Evolutionary conservation across 2,888 invertebrate species (phyloP).

Genomic region (Phalangium opilio): DNA sequence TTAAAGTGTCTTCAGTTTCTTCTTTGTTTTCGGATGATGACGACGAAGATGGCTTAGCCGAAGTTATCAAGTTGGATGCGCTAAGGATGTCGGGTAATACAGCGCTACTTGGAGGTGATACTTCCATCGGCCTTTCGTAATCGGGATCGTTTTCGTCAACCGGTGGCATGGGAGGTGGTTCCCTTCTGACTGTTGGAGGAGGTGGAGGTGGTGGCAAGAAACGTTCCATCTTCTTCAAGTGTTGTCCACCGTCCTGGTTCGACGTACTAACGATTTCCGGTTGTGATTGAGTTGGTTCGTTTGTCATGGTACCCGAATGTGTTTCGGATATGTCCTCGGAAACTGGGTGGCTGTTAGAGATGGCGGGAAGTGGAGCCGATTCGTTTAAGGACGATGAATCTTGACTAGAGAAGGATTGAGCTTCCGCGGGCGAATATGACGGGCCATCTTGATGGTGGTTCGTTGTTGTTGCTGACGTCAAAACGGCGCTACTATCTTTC

Average conservation of each 20-base stretch:
- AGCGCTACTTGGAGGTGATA: slow-evolving; percentile 2
- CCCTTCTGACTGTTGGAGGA: slow-evolving; percentile 8
- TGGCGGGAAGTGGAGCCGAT: background rate
- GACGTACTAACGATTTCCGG: background rate
- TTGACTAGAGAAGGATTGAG: slow-evolving; percentile 6
- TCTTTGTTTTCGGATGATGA: background rate
- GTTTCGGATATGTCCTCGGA: background rate
- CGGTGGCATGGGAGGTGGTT: slow-evolving; percentile 3
- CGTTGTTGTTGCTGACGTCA: too few species aligned
- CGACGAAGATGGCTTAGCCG: background rate
- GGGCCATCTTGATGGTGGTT: too few species aligned
- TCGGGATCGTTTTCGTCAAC: background rate
- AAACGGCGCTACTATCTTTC: background rate
- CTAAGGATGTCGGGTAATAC: background rate
- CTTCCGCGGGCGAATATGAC: background rate
- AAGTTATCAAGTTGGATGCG: background rate
- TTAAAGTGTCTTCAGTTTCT: slow-evolving; percentile 18
- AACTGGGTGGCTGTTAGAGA: background rate
- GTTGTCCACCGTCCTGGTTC: background rate
- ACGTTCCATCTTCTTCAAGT: background rate
- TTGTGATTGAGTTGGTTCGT: background rate
- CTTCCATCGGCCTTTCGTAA: background rate
- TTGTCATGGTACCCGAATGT: background rate
- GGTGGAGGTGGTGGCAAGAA: slow-evolving; percentile 3
- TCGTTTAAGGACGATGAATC: background rate